Evolutionary conservation across 2,888 invertebrate species (phyloP), one percentile per base, ranked within the genome.

Genomic region (Lampropteryx suffumata): DNA sequence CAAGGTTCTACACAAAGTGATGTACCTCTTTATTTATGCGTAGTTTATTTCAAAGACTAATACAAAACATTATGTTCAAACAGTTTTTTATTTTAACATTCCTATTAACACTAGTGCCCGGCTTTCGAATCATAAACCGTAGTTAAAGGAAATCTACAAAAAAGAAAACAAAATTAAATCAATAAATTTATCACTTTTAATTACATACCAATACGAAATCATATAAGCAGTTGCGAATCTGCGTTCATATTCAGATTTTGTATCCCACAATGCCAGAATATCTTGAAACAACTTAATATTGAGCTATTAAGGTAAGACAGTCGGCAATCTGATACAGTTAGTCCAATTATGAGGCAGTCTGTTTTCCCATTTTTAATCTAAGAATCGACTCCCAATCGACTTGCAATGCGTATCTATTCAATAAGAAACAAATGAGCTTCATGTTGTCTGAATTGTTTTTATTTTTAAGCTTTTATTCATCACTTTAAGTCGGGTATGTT

Each of bases 1-100:
- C 71, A 78, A 74, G 67, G 68, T 70, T 73, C 60, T 73, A 78
- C 74, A 78, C 72, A 77, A 78, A 80, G 69, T 73, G 67, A 76
- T 76, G 74, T 81, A 82, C 76, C 78, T 81, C 71, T 67, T 76
- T 77, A n/a, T 82, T 67, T 82, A 81, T 71, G 69, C 68, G 65
- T 83, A 81, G 71, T 68, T 70, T 64, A 73, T 70, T 75, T 71
- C 63, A 63, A 65, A 68, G 74, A 73, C 64, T 73, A 79, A 82
- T 79, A 79, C 78, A 78, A 72, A 72, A 76, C 75, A 74, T 70
- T 61, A 61, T 36, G 40, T 14, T 33, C 21, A 61, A 14, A 59
- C 61, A 1, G 35, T 63, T 51, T 67, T 64, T 57, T 45, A 41
- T 33, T 48, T 32, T 7, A 24, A 6, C 14, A n/a, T n/a, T 17